Conservation (phyloP, 2,113 vertebrate species). For the Corythoichthys haematopterus region DNA sequence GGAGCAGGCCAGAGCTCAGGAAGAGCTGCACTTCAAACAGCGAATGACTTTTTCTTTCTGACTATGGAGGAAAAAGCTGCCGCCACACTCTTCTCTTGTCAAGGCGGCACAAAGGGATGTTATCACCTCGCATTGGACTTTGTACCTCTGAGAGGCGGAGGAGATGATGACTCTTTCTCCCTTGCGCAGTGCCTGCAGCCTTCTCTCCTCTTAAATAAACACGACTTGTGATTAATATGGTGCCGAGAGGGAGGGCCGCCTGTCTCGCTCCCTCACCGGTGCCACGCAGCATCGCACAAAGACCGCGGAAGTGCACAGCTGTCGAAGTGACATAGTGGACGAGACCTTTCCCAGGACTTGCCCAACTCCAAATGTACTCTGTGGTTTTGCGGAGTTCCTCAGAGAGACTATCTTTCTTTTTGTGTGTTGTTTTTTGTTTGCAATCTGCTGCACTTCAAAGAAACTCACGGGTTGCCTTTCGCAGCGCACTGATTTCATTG, state of each 20-base stretch:
- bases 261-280: constrained; percentile 42
- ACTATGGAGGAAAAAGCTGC: constrained; percentile 24
- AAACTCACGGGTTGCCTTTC: constrained; percentile 13
- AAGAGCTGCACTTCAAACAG: constrained; percentile 27
- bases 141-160: constrained; percentile 29
- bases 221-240: constrained; percentile 68
- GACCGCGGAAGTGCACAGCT: constrained; percentile 48
- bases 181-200: constrained; percentile 24
- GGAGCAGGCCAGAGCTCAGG: constrained; percentile 40
- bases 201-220: constrained; percentile 54
- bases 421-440: constrained; percentile 13
- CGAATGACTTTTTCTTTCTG: constrained; percentile 23
- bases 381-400: constrained; percentile 22
- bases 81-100: constrained; percentile 1
- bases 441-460: constrained; percentile 29
- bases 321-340: constrained; percentile 63
- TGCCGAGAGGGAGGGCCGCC: constrained; percentile 48
- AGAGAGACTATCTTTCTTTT: constrained; percentile 12
- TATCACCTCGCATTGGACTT: constrained; percentile 49
- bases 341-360: constrained; percentile 26
- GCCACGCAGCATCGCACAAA: constrained; percentile 47
- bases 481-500: constrained; percentile 1
- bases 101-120: constrained; percentile 54
- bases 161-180: constrained; percentile 37
- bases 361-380: constrained; percentile 35